Base-by-base conservation (phyloP, 2,888 invertebrate species). In the Lasioglossum vierecki region DNA sequence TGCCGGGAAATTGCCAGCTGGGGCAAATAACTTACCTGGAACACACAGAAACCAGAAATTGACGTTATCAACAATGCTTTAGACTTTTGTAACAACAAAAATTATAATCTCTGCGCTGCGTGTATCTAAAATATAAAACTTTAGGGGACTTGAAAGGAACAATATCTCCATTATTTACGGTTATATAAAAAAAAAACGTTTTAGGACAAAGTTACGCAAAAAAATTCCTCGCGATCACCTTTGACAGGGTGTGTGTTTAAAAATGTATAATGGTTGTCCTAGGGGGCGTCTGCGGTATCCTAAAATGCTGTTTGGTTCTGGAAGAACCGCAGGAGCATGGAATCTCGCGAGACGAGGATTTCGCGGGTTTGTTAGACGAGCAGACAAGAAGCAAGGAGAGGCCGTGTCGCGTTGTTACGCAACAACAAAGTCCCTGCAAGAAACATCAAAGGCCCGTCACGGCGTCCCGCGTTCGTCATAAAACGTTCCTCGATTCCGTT, bases 401-500 rank as follows among this genome's bases (percentile, higher is more conserved):
- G 6, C 22, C 9, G 2, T 53, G 77, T 22, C 22, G 41, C 71
- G 75, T 22, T 44, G 30, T 44, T 49, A 53, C 39, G 75, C 78
- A 72, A 78, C 78, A 72, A 78, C 63, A 66, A 79, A 83, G 78
- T 82, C 30, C 53, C 30, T 79, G 83, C 84, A 76, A 80, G 84
- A 78, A 80, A 85, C 84, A 85, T 85, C 84, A 83, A 85, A 83
- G 13, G 73, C 39, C 39, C 5, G 63, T 39, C 53, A 26, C 41
- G 15, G 35, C 18, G 39, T 26, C 35, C 35, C 76, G 49, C 41
- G 44, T 71, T 44, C 80, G 79, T 83, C 82, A 83, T 86, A 82
- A 88, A 86, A 66, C 82, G 79, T 79, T 84, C 80, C 71, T 73
- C 82, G 72, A 82, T 86, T 86, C 84, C 86, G 86, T 84, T 88